Percentiles rank a stretch among this genome's conserved stretches.
phyloP scores from a whole-genome alignment of 2,888 invertebrate species.

The Agrochola lychnidis region DNA sequence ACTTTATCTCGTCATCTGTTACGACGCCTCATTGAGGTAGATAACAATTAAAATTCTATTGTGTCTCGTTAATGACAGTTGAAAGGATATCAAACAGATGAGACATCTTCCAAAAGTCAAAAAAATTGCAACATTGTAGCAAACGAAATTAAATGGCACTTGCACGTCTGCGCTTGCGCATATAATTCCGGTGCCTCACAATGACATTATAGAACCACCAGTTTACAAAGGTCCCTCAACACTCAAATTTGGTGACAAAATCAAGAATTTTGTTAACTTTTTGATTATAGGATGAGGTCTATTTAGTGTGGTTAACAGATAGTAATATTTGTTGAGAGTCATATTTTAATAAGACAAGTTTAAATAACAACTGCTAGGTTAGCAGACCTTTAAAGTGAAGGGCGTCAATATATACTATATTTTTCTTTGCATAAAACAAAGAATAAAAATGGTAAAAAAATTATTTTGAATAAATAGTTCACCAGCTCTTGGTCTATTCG shows the following conservation, averaged over 20 bases:
- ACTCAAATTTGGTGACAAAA: constrained; percentile 35
- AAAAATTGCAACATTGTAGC: constrained; percentile 5
- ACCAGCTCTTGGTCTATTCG: background rate
- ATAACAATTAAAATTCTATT: too few species aligned
- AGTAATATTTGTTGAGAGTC: constrained; percentile 45
- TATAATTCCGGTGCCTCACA: constrained; percentile 52
- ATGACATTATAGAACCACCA: constrained; percentile 55
- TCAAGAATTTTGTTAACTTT: constrained; percentile 5
- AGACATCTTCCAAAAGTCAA: background rate
- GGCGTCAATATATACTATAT: background rate
- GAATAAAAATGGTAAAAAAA: too few species aligned
- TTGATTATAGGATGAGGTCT: constrained; percentile 36
- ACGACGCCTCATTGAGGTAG: too few species aligned
- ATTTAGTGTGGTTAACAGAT: constrained; percentile 35
- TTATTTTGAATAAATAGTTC: too few species aligned
- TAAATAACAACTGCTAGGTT: constrained; percentile 42
- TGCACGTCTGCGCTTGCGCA: constrained; percentile 49
- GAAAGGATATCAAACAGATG: background rate
- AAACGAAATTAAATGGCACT: constrained; percentile 53
- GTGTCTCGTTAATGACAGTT: too few species aligned
- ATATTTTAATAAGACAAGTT: constrained; percentile 51
- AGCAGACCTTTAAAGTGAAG: constrained; percentile 30
- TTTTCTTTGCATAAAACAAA: background rate
- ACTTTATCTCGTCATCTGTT: too few species aligned
- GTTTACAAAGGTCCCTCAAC: constrained; percentile 31